A percentile compares a stretch with the other conserved stretches of the same genome.
Conservation (phyloP, 2,797 vertebrate species). For the Urophycis tenuis region DNA sequence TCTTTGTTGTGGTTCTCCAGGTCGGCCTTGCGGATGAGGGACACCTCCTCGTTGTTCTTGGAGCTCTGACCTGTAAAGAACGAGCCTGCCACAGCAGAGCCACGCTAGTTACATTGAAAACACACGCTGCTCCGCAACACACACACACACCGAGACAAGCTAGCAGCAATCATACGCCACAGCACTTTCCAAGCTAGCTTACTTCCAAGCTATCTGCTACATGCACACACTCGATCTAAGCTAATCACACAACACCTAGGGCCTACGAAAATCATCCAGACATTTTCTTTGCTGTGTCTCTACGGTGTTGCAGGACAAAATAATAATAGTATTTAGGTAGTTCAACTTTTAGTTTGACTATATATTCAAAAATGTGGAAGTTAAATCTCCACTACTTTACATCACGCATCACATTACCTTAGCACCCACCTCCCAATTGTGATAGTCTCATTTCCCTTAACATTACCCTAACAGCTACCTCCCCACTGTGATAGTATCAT, state of each 20-base stretch:
- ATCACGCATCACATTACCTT: background rate
- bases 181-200: background rate
- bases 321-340: too few species aligned
- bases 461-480: background rate
- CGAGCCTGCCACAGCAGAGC: conserved; percentile 71
- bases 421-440: too few species aligned
- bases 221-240: background rate
- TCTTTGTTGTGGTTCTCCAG: conserved; percentile 99
- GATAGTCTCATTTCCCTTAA: too few species aligned
- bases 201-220: background rate
- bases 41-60: conserved; percentile 95
- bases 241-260: background rate
- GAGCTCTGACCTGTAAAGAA: conserved; percentile 89
- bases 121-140: background rate
- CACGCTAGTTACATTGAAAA: conserved; percentile 24
- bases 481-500: too few species aligned
- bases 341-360: too few species aligned
- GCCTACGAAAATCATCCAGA: background rate
- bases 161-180: too few species aligned
- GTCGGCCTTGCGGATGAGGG: conserved; percentile 94
- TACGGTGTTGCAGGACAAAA: too few species aligned
- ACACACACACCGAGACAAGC: background rate
- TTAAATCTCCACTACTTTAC: background rate
- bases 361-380: too few species aligned
- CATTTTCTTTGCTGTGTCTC: too few species aligned